These are phyloP conservation scores for Colistium nudipinnis DNA, from an alignment of 2,113 vertebrate genomes.

Conservation along the genomic window DNA sequence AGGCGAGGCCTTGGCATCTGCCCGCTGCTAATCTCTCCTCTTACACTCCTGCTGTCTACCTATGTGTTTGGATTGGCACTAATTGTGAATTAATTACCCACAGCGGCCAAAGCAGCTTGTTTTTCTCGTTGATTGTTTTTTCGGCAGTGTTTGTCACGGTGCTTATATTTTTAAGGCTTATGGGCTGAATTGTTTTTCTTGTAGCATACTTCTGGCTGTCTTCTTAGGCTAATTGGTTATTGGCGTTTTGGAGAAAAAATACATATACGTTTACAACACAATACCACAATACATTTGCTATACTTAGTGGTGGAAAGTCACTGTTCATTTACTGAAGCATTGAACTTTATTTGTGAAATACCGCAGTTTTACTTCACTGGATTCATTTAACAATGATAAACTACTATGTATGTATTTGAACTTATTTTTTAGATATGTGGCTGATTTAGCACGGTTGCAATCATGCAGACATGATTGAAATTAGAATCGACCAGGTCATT, in stretches of 20 bases:
- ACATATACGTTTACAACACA: too few relatives aligned
- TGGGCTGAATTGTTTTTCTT: not conserved
- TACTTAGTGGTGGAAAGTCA: not conserved
- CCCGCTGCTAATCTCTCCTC: slow-evolving; percentile 29
- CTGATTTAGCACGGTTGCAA: not conserved
- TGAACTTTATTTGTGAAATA: not conserved
- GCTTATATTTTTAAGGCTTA: not conserved
- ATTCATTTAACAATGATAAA: too few relatives aligned
- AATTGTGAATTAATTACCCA: slow-evolving; percentile 33
- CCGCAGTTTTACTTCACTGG: not conserved
- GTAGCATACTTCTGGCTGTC: not conserved
- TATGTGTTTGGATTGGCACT: slow-evolving; percentile 5
- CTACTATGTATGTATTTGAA: too few relatives aligned
- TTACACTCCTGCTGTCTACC: not conserved
- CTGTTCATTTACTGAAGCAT: not conserved
- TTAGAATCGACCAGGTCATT: too few relatives aligned
- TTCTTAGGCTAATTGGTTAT: not conserved
- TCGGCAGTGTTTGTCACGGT: not conserved
- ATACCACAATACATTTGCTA: not conserved
- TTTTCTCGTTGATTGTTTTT: slow-evolving; percentile 1
- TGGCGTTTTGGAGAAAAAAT: not conserved
- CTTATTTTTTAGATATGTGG: not conserved
- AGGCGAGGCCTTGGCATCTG: slow-evolving; percentile 48
- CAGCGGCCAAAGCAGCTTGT: not conserved
- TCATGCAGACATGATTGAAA: too few relatives aligned